Evolutionary conservation across 30 jellyfish, hydroid and myxozoan genomes (phyloP).

Genomic region (Pelagia noctiluca): DNA sequence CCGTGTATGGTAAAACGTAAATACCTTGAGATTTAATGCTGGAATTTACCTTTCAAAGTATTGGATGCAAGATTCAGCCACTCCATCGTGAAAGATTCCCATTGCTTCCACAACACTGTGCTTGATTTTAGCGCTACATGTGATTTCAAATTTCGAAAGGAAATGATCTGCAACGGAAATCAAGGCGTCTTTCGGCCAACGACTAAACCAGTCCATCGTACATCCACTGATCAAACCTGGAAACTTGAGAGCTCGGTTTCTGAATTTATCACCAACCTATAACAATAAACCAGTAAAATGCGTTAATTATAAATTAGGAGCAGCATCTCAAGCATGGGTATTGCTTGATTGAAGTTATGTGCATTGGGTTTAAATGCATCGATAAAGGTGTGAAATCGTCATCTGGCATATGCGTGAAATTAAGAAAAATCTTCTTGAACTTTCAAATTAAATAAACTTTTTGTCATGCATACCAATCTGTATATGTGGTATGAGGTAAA

Average conservation of each 20-base stretch:
- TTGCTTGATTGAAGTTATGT: no score
- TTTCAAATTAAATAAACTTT: no score
- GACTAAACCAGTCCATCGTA: constrained; percentile 99
- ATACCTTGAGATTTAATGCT: no score
- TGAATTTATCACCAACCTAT: constrained; percentile 96
- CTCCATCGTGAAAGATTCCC: constrained; percentile 98
- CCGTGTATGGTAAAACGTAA: no score
- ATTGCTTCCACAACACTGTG: constrained; percentile 89
- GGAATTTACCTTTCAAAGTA: constrained; percentile 97
- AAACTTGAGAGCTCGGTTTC: constrained; percentile 93
- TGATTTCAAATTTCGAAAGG: constrained; percentile 88
- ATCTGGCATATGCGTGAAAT: no score
- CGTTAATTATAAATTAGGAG: no score
- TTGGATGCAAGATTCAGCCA: constrained; percentile 93
- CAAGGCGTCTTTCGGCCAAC: constrained; percentile 99
- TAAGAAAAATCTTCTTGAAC: no score
- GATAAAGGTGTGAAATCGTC: no score
- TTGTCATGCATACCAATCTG: no score
- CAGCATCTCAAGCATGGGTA: no score
- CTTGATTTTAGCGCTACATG: constrained; percentile 80
- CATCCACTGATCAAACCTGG: constrained; percentile 99
- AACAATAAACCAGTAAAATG: background rate
- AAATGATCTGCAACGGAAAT: constrained; percentile 97
- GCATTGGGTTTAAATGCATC: no score
- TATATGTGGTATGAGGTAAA: no score